Evolutionary conservation across 2,797 vertebrate genomes (phyloP), one percentile per base, ranked within the genome.

Genomic region (Peromyscus nudipes): DNA sequence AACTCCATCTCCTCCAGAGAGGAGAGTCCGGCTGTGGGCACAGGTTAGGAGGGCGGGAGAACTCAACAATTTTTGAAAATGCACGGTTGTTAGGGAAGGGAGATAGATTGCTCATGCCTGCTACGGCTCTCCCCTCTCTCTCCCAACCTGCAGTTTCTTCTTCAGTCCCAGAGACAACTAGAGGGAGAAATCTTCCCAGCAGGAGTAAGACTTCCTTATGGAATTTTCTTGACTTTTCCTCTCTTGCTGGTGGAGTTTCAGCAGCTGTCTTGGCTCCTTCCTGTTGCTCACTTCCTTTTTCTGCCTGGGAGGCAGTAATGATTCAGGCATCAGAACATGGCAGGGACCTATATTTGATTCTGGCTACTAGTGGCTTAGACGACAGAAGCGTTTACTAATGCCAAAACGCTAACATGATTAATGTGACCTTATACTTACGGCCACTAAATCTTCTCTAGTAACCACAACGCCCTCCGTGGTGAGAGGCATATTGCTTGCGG

Each of bases 101-200:
- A 81, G 55, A 14, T 29, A 64, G 19, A 8, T 4, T 67, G 64
- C 77, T 17, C 67, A 7, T 2, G 7, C 9, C 14, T 16, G 46
- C 64, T 25, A 17, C 9, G n/a, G 25, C 0, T 0, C 4, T 0
- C 23, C 4, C n/a, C 21, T 37, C 21, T 13, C 64, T 31, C 21
- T 37, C 10, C 4, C 9, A 1, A 49, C 49, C 10, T 2, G 49
- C 49, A 52, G 52, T 37, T 87, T 87, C 62, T 77, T 80, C 25
- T 57, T 62, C 27, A 46, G 67, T 3, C 37, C 71, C 60, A 55
- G 91, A 67, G 0, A 71, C 27, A 52, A n/a, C 4, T 5, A 27
- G 37, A 82, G 25, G 67, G 91, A 67, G 25, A 4, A 65, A 57
- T 34, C 29, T n/a, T 81, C n/a, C 31, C 29, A 31, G 65, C 1